Conservation (phyloP, 2,888 invertebrate species). For the Flexamia atlantica region DNA sequence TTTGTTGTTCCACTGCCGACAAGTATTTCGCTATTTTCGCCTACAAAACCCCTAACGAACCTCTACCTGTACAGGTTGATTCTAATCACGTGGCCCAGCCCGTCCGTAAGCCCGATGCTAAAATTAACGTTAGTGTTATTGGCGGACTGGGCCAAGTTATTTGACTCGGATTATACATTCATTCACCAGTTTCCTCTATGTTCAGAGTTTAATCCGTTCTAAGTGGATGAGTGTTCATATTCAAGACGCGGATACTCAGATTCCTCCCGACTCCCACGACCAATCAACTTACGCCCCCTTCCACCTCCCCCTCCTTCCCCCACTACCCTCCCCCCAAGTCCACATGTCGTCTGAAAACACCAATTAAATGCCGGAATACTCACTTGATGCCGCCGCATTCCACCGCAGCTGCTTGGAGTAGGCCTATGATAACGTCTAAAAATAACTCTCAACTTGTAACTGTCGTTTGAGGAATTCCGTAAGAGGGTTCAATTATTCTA, state of each 20-base stretch:
- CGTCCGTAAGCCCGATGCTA: too few species aligned
- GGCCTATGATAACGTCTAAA: background rate
- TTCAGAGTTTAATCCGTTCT: background rate
- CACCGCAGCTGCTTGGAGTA: background rate
- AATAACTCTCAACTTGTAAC: background rate
- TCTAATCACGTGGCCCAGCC: too few species aligned
- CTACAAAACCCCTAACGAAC: too few species aligned
- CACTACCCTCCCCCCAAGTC: background rate
- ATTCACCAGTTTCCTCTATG: too few species aligned
- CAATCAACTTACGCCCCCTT: background rate
- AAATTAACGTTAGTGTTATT: too few species aligned
- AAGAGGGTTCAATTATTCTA: too few species aligned
- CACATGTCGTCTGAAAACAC: conserved; percentile 23
- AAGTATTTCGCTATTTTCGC: too few species aligned
- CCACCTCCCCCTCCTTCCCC: background rate
- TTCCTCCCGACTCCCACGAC: conserved; percentile 6
- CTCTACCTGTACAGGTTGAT: too few species aligned
- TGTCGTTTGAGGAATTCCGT: too few species aligned
- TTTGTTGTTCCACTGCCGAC: too few species aligned
- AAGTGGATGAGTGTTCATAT: background rate
- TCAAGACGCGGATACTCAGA: conserved; percentile 17
- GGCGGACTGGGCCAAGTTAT: too few species aligned
- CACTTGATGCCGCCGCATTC: conserved; percentile 17
- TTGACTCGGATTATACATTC: too few species aligned
- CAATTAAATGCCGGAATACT: conserved; percentile 24